Evolutionary conservation across 2,888 invertebrate genomes (phyloP).

Genomic region (Conops quadrifasciatus): DNA sequence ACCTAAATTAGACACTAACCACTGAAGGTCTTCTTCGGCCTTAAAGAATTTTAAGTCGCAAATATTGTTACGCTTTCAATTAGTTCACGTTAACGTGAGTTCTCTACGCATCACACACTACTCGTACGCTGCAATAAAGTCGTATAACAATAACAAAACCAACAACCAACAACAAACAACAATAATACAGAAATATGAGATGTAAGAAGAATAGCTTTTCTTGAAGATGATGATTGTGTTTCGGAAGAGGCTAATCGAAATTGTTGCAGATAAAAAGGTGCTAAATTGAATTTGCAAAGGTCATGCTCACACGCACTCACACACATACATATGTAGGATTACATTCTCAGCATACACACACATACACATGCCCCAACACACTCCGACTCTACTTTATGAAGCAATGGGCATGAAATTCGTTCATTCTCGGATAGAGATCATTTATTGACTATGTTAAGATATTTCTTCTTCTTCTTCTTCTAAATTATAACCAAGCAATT

Average conservation of each 20-base stretch:
- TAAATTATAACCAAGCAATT: no score
- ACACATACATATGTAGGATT: neutral
- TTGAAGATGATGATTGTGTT: constrained; percentile 12
- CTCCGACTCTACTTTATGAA: no score
- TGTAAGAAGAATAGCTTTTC: neutral
- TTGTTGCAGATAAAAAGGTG: constrained; percentile 60
- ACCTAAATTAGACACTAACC: no score
- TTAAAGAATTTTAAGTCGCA: no score
- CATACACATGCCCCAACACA: neutral
- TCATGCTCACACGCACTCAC: constrained; percentile 55
- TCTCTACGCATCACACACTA: constrained; percentile 11
- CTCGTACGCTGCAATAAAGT: constrained; percentile 34
- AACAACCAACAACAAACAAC: neutral
- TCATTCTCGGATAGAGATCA: no score
- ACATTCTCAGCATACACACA: neutral
- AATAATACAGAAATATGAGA: neutral
- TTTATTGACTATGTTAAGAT: no score
- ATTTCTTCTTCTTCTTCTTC: neutral
- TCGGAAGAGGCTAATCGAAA: constrained; percentile 55
- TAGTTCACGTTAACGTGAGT: no score
- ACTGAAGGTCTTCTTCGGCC: no score
- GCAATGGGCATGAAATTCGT: no score
- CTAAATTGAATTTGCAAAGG: constrained; percentile 63
- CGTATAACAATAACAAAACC: neutral
- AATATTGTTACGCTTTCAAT: no score